Evolutionary conservation across 1,140 invertebrate species (phyloP).

Genomic region (Dinothrombium tinctorium): DNA sequence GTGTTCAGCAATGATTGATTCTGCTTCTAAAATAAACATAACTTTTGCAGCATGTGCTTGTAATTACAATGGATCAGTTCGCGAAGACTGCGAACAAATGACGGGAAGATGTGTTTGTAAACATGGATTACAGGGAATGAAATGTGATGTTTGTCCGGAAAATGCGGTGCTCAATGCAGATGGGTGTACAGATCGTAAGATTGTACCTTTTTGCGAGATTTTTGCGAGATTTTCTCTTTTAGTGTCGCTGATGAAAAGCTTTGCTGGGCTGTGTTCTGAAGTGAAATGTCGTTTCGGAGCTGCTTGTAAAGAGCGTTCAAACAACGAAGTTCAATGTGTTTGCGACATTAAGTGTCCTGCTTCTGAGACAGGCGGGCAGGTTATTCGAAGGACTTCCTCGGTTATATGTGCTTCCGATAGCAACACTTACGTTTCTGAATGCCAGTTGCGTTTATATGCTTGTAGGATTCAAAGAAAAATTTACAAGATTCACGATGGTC

Average conservation of each 20-base stretch:
- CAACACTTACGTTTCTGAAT: constrained; percentile 39
- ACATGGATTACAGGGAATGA: constrained; percentile 39
- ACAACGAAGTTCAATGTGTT: not conserved
- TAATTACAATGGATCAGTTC: constrained; percentile 42
- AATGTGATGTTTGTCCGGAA: constrained; percentile 54
- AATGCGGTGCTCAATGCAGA: constrained; percentile 43
- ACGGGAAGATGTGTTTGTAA: constrained; percentile 39
- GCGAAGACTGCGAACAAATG: constrained; percentile 61
- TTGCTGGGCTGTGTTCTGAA: not conserved
- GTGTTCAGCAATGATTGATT: too few species aligned
- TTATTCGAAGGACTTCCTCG: not conserved
- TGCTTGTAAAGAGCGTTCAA: not conserved
- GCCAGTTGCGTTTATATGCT: constrained; percentile 36
- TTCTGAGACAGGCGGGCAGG: not conserved
- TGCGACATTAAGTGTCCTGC: not conserved
- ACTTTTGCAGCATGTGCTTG: constrained; percentile 23
- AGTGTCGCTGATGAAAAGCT: not conserved
- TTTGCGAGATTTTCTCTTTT: too few species aligned
- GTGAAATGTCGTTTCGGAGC: constrained; percentile 1
- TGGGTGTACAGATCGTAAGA: constrained; percentile 33
- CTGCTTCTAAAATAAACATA: too few species aligned
- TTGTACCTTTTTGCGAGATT: too few species aligned
- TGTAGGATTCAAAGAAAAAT: constrained; percentile 42
- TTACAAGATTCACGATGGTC: constrained; percentile 42
- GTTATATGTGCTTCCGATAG: constrained; percentile 34